A percentile compares a stretch with the other conserved stretches of the same genome.
Conservation (phyloP, 2,888 invertebrate genomes). For the Oligia strigilis region DNA sequence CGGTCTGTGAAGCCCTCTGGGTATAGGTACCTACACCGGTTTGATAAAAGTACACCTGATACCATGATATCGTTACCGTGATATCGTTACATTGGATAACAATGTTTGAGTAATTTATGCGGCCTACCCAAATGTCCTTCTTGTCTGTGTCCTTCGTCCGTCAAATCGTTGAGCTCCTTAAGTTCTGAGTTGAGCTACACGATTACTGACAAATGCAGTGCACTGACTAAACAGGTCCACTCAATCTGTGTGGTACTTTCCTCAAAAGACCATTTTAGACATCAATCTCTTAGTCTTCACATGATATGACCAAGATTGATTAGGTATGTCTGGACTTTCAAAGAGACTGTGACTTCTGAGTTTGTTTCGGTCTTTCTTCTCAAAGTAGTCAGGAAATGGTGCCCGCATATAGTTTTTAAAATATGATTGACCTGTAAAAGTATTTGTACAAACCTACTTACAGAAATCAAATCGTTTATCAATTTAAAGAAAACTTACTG, state of each 20-base stretch:
- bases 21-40: background rate
- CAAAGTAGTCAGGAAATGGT: background rate
- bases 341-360: background rate
- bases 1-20: background rate
- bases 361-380: background rate
- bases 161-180: no score
- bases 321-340: background rate
- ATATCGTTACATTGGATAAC: background rate
- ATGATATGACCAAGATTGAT: no score
- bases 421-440: background rate
- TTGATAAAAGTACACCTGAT: background rate
- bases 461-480: background rate
- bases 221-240: no score
- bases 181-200: no score
- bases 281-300: no score
- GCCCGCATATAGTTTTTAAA: background rate
- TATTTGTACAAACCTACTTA: background rate
- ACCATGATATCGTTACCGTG: no score
- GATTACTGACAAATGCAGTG: no score
- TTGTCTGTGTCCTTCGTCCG: no score
- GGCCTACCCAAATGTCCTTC: no score
- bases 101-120: background rate
- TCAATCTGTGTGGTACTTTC: background rate
- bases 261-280: background rate
- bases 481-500: conserved; percentile 69